Base-by-base conservation (phyloP, 2,888 invertebrate genomes). In the Chaitophorus viminalis region DNA sequence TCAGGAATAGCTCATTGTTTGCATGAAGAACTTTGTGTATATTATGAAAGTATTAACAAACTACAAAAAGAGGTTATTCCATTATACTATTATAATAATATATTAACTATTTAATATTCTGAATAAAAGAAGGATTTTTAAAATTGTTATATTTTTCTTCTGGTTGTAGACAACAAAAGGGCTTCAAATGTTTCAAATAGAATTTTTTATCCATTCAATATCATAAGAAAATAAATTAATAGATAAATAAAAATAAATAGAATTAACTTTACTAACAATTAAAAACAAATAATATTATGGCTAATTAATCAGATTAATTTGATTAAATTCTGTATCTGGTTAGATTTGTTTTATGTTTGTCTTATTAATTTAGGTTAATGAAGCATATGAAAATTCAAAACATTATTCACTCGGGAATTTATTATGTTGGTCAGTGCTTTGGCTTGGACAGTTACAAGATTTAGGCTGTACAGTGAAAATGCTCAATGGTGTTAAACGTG, bases 371-470 rank as follows among this genome's bases (percentile, higher is more conserved):
- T 46, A 88, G 75, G 74, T 82, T 46, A 87, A 89, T 68, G 86
- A 88, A 86, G 86, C 88, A 14, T 77, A 78, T n/a, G 86, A 82
- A 6, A 88, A 86, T 14, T 79, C 68, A 8, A 72, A 88, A 75
- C 33, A 82, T 79, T 91, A 94, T 89, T 95, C 96, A 0, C 92
- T 98, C 84, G 93, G 95, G 72, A 93, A 95, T 88, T 93, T 97
- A 82, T 93, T 95, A 85, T 94, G 97, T 36, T 97, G 97, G 96
- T 94, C 96, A 0, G 94, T 94, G 81, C 96, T 97, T 90, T 97
- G 97, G 0, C 92, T 96, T 82, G 94, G 94, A 89, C 93, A 95
- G 17, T 93, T 98, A 88, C 95, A 96, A 90, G 95, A 96, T 93
- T 92, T 98, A 31, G 95, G 96, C 0, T 95, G 95, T 89, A 95